Evolutionary conservation across 2,113 vertebrate genomes (phyloP), one percentile per base, ranked within the genome.

Genomic region (Ciconia boyciana): DNA sequence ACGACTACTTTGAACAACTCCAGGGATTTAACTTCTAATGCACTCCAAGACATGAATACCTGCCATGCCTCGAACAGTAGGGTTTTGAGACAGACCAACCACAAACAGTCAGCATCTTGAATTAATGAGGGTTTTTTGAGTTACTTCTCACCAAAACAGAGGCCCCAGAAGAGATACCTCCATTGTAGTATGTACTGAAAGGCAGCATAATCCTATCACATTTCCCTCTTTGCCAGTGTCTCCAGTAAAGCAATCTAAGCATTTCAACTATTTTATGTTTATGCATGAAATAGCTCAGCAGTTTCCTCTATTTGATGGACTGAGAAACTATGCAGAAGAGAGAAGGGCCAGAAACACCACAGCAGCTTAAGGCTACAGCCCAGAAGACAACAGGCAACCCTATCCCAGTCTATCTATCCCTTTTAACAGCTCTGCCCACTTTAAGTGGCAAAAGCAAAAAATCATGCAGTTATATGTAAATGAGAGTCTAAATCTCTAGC

Each of bases 31-130:
- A 76, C 54, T 94, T 82, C 66, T 79, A 69, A 87, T 58, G 49
- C 62, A 79, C 87, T 91, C 22, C 57, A 89, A 88, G 65, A 91
- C 66, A 82, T 4, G 7, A 86, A 89, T 68, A 90, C 48, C 90
- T 93, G 70, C 82, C 89, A 69, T 68, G 93, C 87, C 81, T 85
- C 82, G 26, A 95, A 87, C 70, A 94, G 62, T n/a, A 76, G 82
- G 58, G 83, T 48, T 96, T 84, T 90, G 76, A 95, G 90, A 88
- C 49, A 89, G 71, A 86, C 46, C 58, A 86, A 46, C 54, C 94
- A 85, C 83, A 71, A 86, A 83, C 1, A 94, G 60, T 21, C 83
- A 89, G 70, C 84, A 91, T 74, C 84, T 87, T 88, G 75, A 93
- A 90, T 66, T 83, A 91, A 93, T 15, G 24, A 68, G 57, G 32